Percentiles rank a stretch among this genome's conserved stretches.
phyloP scores from a whole-genome alignment of 2,888 invertebrate species.

The Apodemia mormo region DNA sequence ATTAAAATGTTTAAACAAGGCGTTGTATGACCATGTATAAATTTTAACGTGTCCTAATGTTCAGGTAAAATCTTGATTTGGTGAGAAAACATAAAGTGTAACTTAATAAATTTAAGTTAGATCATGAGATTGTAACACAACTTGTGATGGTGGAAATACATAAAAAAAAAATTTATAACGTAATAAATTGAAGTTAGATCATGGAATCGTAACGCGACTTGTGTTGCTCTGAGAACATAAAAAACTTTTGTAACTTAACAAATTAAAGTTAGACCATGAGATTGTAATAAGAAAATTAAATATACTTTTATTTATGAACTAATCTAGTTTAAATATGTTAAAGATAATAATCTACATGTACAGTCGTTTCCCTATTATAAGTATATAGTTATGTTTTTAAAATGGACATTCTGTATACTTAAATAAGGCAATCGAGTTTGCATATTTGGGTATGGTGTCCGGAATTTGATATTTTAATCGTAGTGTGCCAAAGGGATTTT shows the following conservation, averaged over 20 bases:
- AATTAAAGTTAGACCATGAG: not conserved
- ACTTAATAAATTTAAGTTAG: not conserved
- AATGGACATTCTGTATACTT: not conserved
- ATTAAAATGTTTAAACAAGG: not conserved
- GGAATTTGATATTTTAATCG: constrained; percentile 15
- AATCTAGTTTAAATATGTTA: not conserved
- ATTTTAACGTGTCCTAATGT: too few relatives aligned
- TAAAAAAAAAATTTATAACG: too few relatives aligned
- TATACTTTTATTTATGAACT: not conserved
- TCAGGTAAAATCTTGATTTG: too few relatives aligned
- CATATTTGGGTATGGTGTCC: constrained; percentile 20
- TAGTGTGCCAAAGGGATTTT: constrained; percentile 16
- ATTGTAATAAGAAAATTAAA: not conserved
- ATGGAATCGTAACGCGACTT: too few relatives aligned
- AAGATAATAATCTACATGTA: not conserved
- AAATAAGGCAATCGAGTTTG: not conserved
- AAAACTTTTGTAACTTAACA: not conserved
- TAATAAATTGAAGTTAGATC: too few relatives aligned
- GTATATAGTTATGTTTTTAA: not conserved
- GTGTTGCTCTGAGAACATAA: too few relatives aligned
- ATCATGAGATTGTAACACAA: not conserved
- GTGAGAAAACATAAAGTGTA: not conserved
- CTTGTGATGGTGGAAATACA: too few relatives aligned
- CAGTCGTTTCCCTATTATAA: not conserved
- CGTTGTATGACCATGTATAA: not conserved